Conservation (phyloP, 2,888 invertebrate species). For the Pediacus dermestoides region DNA sequence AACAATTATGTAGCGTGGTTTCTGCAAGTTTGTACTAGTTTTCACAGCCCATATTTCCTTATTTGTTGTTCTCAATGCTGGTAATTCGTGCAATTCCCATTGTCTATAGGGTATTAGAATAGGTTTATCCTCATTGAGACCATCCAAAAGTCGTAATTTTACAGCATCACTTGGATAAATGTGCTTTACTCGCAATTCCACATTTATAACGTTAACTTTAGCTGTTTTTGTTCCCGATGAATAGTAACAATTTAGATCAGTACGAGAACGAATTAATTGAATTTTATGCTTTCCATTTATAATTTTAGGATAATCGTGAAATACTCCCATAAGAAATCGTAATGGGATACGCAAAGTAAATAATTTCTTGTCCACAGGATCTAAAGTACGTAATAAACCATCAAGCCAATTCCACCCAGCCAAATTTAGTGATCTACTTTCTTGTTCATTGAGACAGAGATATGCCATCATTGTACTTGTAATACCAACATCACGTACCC, state of each 20-base stretch:
- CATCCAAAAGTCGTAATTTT: slow-evolving; percentile 14
- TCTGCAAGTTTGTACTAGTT: slow-evolving; percentile 14
- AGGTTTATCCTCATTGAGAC: slow-evolving; percentile 14
- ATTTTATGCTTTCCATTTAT: slow-evolving; percentile 18
- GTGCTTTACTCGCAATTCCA: slow-evolving; percentile 18
- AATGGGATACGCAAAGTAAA: too few species aligned
- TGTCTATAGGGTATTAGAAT: slow-evolving; percentile 20
- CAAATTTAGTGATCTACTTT: slow-evolving; percentile 12
- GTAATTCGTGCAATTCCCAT: slow-evolving; percentile 23
- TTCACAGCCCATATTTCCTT: slow-evolving; percentile 20
- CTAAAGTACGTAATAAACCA: background rate
- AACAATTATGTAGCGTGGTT: slow-evolving; percentile 19
- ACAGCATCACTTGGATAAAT: slow-evolving; percentile 18
- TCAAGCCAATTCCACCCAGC: slow-evolving; percentile 18
- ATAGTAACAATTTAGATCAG: slow-evolving; percentile 16
- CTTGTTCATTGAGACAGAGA: slow-evolving; percentile 13
- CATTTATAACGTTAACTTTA: slow-evolving; percentile 13
- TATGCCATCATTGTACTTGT: slow-evolving; percentile 16
- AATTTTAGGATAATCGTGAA: slow-evolving; percentile 17
- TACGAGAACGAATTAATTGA: slow-evolving; percentile 17
- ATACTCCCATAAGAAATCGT: slow-evolving; percentile 21
- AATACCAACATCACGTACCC: slow-evolving; percentile 18
- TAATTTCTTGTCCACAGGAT: background rate
- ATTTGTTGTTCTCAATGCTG: slow-evolving; percentile 10
- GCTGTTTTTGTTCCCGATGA: slow-evolving; percentile 1